Evolutionary conservation across 1,140 invertebrate genomes (phyloP), one percentile per base, ranked within the genome.

Genomic region (Ridgeia piscesae): DNA sequence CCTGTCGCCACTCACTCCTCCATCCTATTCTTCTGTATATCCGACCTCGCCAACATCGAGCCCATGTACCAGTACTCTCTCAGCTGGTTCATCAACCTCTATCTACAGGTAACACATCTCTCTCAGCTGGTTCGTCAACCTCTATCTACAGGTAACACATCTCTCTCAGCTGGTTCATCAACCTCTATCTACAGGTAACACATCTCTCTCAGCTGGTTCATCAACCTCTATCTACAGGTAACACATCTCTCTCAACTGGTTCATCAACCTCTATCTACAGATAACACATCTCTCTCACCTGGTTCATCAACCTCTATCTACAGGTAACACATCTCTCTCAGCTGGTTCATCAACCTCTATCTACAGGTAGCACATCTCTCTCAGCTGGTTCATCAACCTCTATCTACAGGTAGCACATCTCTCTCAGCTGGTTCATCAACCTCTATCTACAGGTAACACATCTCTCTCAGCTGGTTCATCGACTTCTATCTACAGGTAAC

Each of bases 11-110:
- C 95, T 11, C 95, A 96, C 92, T 96, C 95, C 8, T 96, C 96
- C 92, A 96, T 96, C 35, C 93, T 96, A 0, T 96, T 96, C 94
- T 96, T 96, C 94, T 96, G 95, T 92, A 96, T 96, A 90, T 95
- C 96, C n/a, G 96, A 96, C 91, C 93, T 96, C 33, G 95, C 96
- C 92, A 96, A 95, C 93, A 96, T 96, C 89, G 95, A 96, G 92
- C 95, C 96, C 91, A 96, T 96, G 96, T 96, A 96, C 94, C 96
- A 96, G 94, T 96, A 96, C 93, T 96, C 95, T 2, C 95, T 96
- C 6, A 96, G 94, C 14, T 96, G 96, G 96, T 96, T 96, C 93
- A 96, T 96, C 93, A 96, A 96, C 93, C 94, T 96, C 0, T 96
- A 96, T 93, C 93, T 96, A 42, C 95, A 95, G 94, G 96, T 97